Conservation (phyloP, 2,113 vertebrate species). For the Aviceda subcristata region DNA sequence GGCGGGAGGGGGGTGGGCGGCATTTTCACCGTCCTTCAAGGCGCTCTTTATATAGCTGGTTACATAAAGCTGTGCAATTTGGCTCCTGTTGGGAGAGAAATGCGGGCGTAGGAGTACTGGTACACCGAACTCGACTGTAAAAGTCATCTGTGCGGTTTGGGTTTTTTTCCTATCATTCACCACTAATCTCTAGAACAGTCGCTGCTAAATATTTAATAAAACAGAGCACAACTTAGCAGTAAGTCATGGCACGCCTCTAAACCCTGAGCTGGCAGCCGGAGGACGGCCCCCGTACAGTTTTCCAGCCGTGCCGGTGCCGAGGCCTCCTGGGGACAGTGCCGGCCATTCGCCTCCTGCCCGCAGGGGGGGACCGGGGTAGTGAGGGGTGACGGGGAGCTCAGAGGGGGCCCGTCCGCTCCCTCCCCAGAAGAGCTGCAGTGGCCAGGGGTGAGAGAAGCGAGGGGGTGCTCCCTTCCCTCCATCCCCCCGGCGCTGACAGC, state of each 20-base stretch:
- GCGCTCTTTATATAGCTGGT: conserved; percentile 3
- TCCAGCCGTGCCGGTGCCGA: not conserved
- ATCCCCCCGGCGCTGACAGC: not conserved
- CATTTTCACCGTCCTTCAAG: not conserved
- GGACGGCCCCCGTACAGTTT: not conserved
- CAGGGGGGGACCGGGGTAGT: accelerated
- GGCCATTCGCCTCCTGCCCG: accelerated
- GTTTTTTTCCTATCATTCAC: not conserved
- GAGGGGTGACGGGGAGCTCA: accelerated
- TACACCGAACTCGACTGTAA: not conserved
- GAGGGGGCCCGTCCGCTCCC: accelerated
- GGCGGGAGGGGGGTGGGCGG: not conserved
- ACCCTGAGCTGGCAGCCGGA: not conserved
- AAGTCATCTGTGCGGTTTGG: not conserved
- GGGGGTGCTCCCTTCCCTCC: not conserved
- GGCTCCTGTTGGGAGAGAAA: conserved; percentile 30
- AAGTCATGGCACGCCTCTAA: not conserved
- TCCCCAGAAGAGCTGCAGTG: not conserved
- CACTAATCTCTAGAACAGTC: not conserved
- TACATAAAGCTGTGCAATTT: conserved; percentile 41
- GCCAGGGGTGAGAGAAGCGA: accelerated
- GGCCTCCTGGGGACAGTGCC: not conserved
- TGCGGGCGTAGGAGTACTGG: not conserved
- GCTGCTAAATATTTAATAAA: not conserved
- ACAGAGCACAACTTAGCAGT: not conserved